Base-by-base conservation (phyloP, 1,140 invertebrate genomes). In the Bilobella aurantiaca region DNA sequence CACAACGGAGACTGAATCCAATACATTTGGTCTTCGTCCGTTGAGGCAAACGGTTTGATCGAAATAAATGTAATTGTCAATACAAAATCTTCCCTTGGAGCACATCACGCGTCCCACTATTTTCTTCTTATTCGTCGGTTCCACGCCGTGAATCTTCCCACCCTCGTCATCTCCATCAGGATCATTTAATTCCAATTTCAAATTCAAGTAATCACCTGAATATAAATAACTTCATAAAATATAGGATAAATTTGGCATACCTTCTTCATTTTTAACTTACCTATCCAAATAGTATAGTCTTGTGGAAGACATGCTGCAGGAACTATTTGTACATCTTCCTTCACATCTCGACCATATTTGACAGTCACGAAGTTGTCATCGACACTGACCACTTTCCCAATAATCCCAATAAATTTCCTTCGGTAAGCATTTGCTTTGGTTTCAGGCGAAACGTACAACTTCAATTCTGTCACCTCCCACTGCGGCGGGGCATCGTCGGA, bases 121-220 rank as follows among this genome's bases (percentile, higher is more conserved):
- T 1, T 37, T 67, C 42, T 69, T 67, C 31, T 23, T n/a, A 23
- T 64, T 32, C 0, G 62, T 25, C 31, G 68, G 65, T 23, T 63
- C 58, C n/a, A 64, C 23, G 1, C n/a, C n/a, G 5, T 53, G 8
- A 29, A 66, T 62, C 18, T 18, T 28, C 21, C 46, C 27, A 21
- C 23, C 30, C 2, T n/a, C 31, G 18, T 59, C 28, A 8, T 59
- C 57, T 8, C 34, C 58, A 3, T 58, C 18, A 53, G 31, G 3
- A 34, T 56, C 59, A 60, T 58, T 60, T 5, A 23, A 23, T 60
- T 66, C 65, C 23, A 69, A 21, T 8, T 63, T 46, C 3, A 69
- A 23, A 32, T 49, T 23, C 23, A 71, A 29, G 31, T 58, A 71
- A 31, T 71, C 69, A n/a, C 63, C 65, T 69, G 27, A 0, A 59